phyloP scores from a whole-genome alignment of 1,140 invertebrate species.

The Sitobion miscanthi region DNA sequence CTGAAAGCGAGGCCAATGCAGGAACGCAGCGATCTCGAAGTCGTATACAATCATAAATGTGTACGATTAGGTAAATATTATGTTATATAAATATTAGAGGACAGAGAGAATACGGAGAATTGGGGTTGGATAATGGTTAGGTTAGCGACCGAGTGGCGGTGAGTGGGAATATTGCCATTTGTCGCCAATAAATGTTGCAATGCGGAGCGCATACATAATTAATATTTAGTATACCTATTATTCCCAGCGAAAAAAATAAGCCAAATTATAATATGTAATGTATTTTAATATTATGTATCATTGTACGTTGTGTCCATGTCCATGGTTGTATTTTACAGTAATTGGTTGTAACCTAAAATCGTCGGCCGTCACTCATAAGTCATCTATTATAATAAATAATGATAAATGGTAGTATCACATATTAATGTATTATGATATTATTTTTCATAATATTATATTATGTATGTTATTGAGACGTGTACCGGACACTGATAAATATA shows the following conservation, averaged over 20 bases:
- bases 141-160: neutral
- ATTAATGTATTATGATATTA: neutral
- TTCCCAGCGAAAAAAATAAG: neutral
- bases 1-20: neutral
- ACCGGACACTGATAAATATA: neutral
- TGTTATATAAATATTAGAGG: neutral
- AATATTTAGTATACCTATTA: neutral
- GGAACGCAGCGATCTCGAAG: neutral
- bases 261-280: neutral
- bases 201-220: neutral
- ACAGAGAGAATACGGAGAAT: neutral
- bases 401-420: neutral
- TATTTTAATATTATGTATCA: neutral
- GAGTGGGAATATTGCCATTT: neutral
- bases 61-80: neutral
- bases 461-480: neutral
- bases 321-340: neutral
- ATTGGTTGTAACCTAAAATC: neutral
- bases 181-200: conserved; percentile 1
- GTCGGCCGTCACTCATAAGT: neutral
- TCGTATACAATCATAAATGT: neutral
- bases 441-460: neutral
- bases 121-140: neutral
- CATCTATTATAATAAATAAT: neutral
- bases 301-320: neutral